Conservation (phyloP, 2,797 vertebrate genomes). For the Melanotaenia boesemani region DNA sequence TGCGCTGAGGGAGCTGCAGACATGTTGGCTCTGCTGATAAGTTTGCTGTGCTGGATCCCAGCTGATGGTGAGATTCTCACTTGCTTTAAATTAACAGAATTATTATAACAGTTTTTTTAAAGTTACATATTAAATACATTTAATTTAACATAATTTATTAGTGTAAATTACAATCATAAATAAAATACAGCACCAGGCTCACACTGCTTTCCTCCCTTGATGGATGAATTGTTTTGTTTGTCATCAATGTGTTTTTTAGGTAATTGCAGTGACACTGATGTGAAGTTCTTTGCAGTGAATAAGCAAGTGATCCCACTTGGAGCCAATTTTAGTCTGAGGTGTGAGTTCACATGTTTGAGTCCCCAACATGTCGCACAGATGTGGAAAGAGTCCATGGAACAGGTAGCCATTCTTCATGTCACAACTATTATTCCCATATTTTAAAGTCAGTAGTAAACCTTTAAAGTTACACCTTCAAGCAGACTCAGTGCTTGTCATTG, state of each 20-base stretch:
- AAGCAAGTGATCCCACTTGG: background rate
- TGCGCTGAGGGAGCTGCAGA: background rate
- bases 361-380: slow-evolving; percentile 31
- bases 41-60: slow-evolving; percentile 37
- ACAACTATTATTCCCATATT: too few relatives aligned
- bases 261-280: background rate
- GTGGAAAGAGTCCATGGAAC: background rate
- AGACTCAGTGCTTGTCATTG: too few relatives aligned
- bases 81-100: background rate
- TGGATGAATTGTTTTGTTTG: too few relatives aligned
- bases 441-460: too few relatives aligned
- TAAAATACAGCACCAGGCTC: too few relatives aligned
- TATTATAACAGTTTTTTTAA: too few relatives aligned
- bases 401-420: too few relatives aligned
- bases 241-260: background rate
- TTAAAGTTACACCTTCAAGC: too few relatives aligned
- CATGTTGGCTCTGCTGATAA: slow-evolving; percentile 37
- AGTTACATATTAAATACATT: too few relatives aligned
- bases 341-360: slow-evolving; percentile 46
- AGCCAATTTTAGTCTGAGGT: slow-evolving; percentile 26
- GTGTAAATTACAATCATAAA: too few relatives aligned
- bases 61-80: slow-evolving; percentile 41
- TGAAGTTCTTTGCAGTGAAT: slow-evolving; percentile 13
- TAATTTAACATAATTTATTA: too few relatives aligned
- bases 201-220: too few relatives aligned